phyloP scores from a whole-genome alignment of 2,797 vertebrate species.

The Coccyzus lansbergi region DNA sequence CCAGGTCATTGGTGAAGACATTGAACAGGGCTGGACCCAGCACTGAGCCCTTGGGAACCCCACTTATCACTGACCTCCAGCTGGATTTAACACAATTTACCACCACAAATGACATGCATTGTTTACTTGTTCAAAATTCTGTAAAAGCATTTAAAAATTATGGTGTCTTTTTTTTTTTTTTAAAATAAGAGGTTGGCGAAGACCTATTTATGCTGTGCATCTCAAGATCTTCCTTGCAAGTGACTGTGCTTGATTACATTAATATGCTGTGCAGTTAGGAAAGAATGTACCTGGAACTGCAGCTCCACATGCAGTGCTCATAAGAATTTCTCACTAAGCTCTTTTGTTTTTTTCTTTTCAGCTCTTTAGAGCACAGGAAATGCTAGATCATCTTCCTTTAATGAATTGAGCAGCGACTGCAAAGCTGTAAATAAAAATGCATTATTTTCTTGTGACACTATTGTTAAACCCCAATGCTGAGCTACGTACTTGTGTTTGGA shows the following conservation, averaged over 20 bases:
- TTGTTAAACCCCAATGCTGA: neutral
- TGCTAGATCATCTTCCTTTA: neutral
- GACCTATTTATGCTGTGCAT: neutral
- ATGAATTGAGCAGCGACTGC: neutral
- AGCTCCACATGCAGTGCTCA: neutral
- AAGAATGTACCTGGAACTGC: slow-evolving; percentile 15
- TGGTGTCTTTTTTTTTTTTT: neutral
- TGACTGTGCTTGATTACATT: neutral
- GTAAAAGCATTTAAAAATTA: neutral
- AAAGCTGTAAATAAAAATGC: neutral
- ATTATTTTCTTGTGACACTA: neutral
- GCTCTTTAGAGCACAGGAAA: neutral
- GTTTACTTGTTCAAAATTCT: neutral
- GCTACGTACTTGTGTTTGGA: no score
- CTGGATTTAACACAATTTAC: no score
- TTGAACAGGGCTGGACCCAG: no score
- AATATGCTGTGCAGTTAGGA: neutral
- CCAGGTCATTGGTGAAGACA: no score
- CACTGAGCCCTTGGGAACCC: no score
- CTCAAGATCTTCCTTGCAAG: neutral
- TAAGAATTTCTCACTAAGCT: neutral
- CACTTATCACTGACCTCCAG: no score
- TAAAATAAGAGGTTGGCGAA: neutral
- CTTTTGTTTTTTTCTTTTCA: neutral
- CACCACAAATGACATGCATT: neutral